Evolutionary conservation across 1,140 invertebrate species (phyloP), one percentile per base, ranked within the genome.

Genomic region (Probaryconus sp.): DNA sequence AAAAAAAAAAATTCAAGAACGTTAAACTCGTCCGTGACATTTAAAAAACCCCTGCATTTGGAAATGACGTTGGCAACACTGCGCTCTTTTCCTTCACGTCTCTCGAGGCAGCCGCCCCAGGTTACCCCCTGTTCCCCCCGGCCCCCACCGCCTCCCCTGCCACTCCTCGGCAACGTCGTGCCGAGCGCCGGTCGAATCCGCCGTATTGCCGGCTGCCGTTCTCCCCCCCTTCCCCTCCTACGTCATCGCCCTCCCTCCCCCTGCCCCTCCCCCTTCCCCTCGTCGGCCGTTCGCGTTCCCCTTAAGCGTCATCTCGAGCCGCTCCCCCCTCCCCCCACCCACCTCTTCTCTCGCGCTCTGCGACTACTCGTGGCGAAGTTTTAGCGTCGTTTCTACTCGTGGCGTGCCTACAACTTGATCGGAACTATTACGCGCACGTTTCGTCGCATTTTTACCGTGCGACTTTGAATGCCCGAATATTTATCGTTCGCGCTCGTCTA

Each of bases 341-440:
- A 16, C 61, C 24, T 68, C 45, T 58, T 58, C 48, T 63, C 68
- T 68, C 60, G 53, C 74, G 65, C 73, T 68, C 70, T 51, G 55
- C 33, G 64, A 56, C 71, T 78, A 85, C 84, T 85, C 82, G 85
- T 85, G 83, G 82, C 78, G 67, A 83, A 86, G 81, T 84, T 86
- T 84, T 79, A 85, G 79, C 83, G 79, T 86, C 79, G 82, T 74
- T 67, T 82, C 79, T 79, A 79, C 77, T 81, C 78, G 80, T 77
- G 76, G 80, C 81, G 81, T 83, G 77, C 78, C 78, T 81, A 79
- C 79, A 81, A 83, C 80, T 83, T 81, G 79, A 77, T 78, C 77
- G 74, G 79, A 81, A 85, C 79, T 83, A 83, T 85, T 79, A 79
- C 81, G 76, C 81, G 77, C 78, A 68, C 77, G 82, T 83, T 78